These are phyloP conservation scores for Octodon degus DNA, from an alignment of 2,113 vertebrate genomes.

Conservation along the genomic window DNA sequence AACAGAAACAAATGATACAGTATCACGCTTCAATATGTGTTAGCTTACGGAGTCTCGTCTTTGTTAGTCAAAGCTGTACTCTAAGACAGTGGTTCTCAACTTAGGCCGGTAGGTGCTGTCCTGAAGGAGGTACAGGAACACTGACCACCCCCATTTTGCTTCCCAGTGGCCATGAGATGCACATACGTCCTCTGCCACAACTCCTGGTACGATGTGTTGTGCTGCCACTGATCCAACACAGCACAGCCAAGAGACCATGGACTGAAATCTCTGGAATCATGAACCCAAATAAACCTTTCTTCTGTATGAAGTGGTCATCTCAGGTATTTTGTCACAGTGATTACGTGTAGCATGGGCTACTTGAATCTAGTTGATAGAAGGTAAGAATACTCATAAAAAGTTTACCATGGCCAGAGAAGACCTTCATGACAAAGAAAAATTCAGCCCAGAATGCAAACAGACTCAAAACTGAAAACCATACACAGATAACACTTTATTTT, in stretches of 20 bases:
- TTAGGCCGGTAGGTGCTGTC: not conserved
- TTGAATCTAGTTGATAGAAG: not conserved
- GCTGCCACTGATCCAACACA: not conserved
- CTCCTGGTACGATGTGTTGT: not conserved
- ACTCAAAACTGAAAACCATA: not conserved
- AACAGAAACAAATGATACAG: not conserved
- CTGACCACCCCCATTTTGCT: not conserved
- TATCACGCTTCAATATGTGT: not conserved
- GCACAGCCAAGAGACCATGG: not conserved
- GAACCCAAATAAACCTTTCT: not conserved
- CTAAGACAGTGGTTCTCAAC: not conserved
- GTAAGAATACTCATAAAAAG: not conserved
- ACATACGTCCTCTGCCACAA: not conserved
- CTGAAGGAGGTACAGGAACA: not conserved
- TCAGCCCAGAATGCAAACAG: not conserved
- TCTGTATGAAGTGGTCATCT: not conserved
- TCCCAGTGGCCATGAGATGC: not conserved
- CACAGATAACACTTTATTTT: not conserved
- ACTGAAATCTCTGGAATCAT: not conserved
- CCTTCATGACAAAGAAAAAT: not conserved
- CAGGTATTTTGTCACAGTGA: not conserved
- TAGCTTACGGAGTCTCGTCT: not conserved
- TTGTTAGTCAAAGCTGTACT: not conserved
- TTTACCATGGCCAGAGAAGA: not conserved
- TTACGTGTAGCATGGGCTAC: not conserved